phyloP scores from a whole-genome alignment of 2,113 vertebrate genomes.

The Dolichotis patagonum region DNA sequence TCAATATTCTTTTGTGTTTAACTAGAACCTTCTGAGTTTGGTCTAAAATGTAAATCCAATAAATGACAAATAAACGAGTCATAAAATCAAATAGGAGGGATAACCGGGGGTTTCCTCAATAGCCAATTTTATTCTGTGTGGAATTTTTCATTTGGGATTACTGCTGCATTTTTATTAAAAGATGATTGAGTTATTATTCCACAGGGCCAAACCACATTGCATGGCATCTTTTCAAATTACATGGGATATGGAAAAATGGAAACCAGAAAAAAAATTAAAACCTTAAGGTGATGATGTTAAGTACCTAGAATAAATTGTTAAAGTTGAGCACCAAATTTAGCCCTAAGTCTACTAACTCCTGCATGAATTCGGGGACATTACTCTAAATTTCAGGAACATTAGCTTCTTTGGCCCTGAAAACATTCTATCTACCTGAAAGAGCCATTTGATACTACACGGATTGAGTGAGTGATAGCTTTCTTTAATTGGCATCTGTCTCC shows the following conservation, averaged over 20 bases:
- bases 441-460: not conserved
- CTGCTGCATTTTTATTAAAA: constrained; percentile 32
- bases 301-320: not conserved
- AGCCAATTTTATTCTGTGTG: not conserved
- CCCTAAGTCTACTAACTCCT: not conserved
- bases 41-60: constrained; percentile 32
- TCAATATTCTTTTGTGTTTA: not conserved
- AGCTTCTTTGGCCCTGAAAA: not conserved
- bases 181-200: not conserved
- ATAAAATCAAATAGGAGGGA: constrained; percentile 34
- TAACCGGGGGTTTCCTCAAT: not conserved
- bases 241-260: not conserved
- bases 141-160: constrained; percentile 1
- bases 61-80: constrained; percentile 35
- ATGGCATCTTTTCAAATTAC: constrained; percentile 25
- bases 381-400: not conserved
- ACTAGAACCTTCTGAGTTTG: not conserved
- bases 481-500: not conserved
- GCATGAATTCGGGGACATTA: not conserved
- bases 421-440: not conserved
- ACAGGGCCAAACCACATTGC: not conserved
- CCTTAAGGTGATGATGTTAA: not conserved
- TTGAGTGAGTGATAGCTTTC: not conserved
- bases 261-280: not conserved
- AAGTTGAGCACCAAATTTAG: not conserved